Base-by-base conservation (phyloP, 2,888 invertebrate species). In the Drosophila heteroneura region DNA sequence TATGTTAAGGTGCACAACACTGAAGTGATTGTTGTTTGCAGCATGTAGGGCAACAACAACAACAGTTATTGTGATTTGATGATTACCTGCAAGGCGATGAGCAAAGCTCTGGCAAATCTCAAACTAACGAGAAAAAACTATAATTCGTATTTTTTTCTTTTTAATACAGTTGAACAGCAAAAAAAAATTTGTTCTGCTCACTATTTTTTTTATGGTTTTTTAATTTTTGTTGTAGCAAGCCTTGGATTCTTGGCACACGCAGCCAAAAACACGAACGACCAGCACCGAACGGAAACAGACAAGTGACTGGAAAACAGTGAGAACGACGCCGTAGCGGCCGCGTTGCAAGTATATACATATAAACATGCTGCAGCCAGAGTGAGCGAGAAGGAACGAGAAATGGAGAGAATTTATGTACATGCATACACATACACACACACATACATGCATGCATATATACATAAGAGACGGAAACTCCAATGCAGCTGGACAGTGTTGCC, bases 301-400 rank as follows among this genome's bases (percentile, higher is more conserved):
- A 78, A 81, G 75, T 80, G 78, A 81, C 80, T 80, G 79, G 64
- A 74, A 79, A 70, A 59, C 73, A 51, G 54, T 59, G 67, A 79
- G 79, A 76, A 79, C 76, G 76, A 53, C 60, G 66, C 79, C 59
- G 76, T 54, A 64, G 75, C 75, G 72, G 78, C 62, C 49, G 69
- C 63, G 57, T 72, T 79, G 78, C 79, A 79, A 33, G 56, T 41
- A 59, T 61, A 62, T 57, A 62, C 61, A 65, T 57, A 61, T 19
- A 77, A 16, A 56, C 22, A 56, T 71, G 51, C 39, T 76, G 79
- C 69, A 79, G 26, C 60, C 14, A 57, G 54, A 68, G 65, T 33
- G 47, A 39, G 59, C 44, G 32, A 63, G 71, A 64, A 52, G 32
- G 56, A 68, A 49, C 30, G 60, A 51, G 53, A 66, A 52, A 73